Conservation (phyloP, 1,140 invertebrate genomes). For the Cotesia chilonis region DNA sequence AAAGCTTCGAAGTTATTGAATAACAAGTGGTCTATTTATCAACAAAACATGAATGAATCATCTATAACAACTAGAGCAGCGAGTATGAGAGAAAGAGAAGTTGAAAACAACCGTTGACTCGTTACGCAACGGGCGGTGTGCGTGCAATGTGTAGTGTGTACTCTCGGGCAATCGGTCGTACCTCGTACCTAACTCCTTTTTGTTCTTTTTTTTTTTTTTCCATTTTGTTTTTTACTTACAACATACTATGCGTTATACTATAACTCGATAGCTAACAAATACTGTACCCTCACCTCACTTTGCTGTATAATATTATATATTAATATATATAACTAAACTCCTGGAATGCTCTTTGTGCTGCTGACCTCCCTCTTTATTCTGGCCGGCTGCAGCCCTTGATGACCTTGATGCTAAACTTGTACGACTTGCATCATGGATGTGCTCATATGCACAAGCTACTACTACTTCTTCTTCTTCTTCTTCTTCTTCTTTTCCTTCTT, state of each 20-base stretch:
- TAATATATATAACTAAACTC: slow-evolving; percentile 46
- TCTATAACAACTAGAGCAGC: slow-evolving; percentile 1
- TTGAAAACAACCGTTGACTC: slow-evolving; percentile 56
- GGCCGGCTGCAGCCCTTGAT: slow-evolving; percentile 12
- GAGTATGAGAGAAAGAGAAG: slow-evolving; percentile 26
- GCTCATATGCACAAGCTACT: slow-evolving; percentile 19
- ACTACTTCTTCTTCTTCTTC: slow-evolving; percentile 14
- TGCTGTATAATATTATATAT: neutral
- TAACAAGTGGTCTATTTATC: neutral
- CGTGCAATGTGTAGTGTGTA: slow-evolving; percentile 34
- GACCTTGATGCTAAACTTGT: slow-evolving; percentile 36
- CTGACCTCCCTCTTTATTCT: slow-evolving; percentile 37
- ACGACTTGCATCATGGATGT: slow-evolving; percentile 25
- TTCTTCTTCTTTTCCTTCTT: neutral
- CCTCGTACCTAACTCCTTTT: neutral
- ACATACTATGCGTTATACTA: too few species aligned
- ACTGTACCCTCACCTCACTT: too few species aligned
- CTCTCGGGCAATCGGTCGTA: slow-evolving; percentile 25
- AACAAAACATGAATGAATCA: neutral
- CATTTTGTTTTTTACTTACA: too few species aligned
- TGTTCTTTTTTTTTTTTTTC: neutral
- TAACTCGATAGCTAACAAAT: too few species aligned
- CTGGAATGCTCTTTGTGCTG: slow-evolving; percentile 62
- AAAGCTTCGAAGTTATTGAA: slow-evolving; percentile 31
- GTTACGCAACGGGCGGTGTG: slow-evolving; percentile 49